Evolutionary conservation across 1,140 invertebrate genomes (phyloP).

Genomic region (Procambarus clarkii): DNA sequence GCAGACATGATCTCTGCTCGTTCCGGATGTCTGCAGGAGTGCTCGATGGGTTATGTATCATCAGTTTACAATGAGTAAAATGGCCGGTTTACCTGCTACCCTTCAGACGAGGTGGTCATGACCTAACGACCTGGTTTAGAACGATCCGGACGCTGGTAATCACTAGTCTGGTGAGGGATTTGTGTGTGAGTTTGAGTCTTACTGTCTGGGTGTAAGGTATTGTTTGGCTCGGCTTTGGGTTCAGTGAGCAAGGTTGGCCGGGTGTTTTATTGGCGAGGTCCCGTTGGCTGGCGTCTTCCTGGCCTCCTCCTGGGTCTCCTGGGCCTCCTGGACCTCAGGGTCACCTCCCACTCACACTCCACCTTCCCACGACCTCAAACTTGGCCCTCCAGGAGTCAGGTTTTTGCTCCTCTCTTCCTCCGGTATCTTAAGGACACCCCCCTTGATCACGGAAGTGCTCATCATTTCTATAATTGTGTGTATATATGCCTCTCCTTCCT

Average conservation of each 20-base stretch:
- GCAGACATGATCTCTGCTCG: background rate
- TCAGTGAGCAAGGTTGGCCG: background rate
- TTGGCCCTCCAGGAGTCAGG: background rate
- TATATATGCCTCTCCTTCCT: no score
- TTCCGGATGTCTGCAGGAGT: background rate
- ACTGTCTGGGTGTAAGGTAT: no score
- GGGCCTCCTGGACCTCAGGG: no score
- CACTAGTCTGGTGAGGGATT: background rate
- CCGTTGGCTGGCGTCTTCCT: background rate
- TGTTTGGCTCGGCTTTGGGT: background rate
- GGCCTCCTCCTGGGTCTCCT: no score
- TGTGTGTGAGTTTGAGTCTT: no score
- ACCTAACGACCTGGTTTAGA: background rate
- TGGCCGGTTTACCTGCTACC: background rate
- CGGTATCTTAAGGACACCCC: background rate
- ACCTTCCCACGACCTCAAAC: background rate
- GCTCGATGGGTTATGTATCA: no score
- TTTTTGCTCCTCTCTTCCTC: background rate
- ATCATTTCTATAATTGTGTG: no score
- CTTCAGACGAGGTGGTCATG: background rate
- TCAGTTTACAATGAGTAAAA: no score
- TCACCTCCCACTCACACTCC: background rate
- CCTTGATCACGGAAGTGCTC: no score
- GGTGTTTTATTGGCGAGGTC: background rate
- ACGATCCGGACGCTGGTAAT: background rate